Conservation (phyloP, 1,140 invertebrate genomes). For the Episyrphus balteatus region DNA sequence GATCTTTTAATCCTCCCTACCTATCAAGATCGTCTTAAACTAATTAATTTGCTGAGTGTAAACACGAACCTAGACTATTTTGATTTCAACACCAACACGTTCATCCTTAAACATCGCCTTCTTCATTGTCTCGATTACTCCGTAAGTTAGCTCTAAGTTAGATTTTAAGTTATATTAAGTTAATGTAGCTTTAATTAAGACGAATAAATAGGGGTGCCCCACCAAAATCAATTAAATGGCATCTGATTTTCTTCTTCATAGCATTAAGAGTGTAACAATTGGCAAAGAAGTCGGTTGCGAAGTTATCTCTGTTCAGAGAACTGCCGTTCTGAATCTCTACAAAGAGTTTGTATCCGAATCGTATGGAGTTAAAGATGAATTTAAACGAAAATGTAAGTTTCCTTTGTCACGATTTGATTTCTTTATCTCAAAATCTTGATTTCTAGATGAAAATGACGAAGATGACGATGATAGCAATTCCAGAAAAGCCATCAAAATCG, state of each 20-base stretch:
- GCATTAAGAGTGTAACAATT: slow-evolving; percentile 51
- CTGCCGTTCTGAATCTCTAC: slow-evolving; percentile 56
- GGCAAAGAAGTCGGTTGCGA: slow-evolving; percentile 47
- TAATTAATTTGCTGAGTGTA: too few species aligned
- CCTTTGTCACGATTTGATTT: too few species aligned
- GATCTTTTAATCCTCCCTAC: too few species aligned
- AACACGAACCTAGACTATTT: too few species aligned
- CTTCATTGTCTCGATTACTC: too few species aligned
- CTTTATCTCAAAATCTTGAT: too few species aligned
- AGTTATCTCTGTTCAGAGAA: slow-evolving; percentile 57
- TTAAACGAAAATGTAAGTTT: slow-evolving; percentile 37
- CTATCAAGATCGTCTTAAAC: too few species aligned
- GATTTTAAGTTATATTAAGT: background rate
- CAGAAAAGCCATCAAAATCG: background rate
- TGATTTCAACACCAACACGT: too few species aligned
- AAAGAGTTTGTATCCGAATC: slow-evolving; percentile 41
- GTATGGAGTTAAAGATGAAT: slow-evolving; percentile 36
- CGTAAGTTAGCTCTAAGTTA: too few species aligned
- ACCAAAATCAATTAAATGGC: too few species aligned
- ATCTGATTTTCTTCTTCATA: too few species aligned
- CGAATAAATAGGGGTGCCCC: slow-evolving; percentile 33
- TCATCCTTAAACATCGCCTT: too few species aligned
- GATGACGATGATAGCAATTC: slow-evolving; percentile 9
- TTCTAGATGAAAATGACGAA: slow-evolving; percentile 11
- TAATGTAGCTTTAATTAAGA: background rate